phyloP scores from a whole-genome alignment of 2,797 vertebrate genomes.

The Ammospiza maritima region DNA sequence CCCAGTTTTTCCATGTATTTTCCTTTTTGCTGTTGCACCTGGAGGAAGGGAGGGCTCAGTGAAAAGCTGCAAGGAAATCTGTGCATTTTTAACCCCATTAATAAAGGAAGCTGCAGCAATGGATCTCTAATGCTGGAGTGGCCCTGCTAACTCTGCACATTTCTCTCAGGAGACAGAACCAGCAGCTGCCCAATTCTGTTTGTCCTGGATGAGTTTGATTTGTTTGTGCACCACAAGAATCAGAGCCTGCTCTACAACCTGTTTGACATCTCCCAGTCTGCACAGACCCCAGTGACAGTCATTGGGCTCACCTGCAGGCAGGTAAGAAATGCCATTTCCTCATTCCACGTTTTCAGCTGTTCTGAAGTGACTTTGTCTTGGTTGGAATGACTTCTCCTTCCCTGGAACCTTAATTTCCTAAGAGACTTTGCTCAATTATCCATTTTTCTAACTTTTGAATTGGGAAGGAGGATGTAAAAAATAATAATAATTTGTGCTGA shows the following conservation, averaged over 20 bases:
- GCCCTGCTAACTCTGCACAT: background rate
- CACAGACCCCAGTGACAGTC: slow-evolving; percentile 92
- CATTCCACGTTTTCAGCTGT: fast-evolving
- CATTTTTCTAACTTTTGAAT: background rate
- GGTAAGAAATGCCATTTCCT: slow-evolving; percentile 73
- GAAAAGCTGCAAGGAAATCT: background rate
- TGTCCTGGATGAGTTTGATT: slow-evolving; percentile 95
- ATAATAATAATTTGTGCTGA: background rate
- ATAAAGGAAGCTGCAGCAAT: background rate
- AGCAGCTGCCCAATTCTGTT: slow-evolving; percentile 92
- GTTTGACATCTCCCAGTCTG: slow-evolving; percentile 93
- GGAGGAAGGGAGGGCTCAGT: background rate
- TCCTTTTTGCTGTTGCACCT: background rate
- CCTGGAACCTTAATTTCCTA: background rate
- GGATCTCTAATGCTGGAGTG: background rate
- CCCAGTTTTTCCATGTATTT: background rate
- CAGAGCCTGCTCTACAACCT: slow-evolving; percentile 97
- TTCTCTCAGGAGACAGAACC: slow-evolving; percentile 83
- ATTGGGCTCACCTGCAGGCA: slow-evolving; percentile 94
- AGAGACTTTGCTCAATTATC: background rate
- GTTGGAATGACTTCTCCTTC: background rate
- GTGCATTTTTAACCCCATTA: background rate
- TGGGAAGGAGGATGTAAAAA: background rate
- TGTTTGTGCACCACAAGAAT: slow-evolving; percentile 97
- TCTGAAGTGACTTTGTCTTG: background rate